These are phyloP conservation scores for Ophiodon elongatus DNA, from an alignment of 2,113 vertebrate species.

Conservation along the genomic window DNA sequence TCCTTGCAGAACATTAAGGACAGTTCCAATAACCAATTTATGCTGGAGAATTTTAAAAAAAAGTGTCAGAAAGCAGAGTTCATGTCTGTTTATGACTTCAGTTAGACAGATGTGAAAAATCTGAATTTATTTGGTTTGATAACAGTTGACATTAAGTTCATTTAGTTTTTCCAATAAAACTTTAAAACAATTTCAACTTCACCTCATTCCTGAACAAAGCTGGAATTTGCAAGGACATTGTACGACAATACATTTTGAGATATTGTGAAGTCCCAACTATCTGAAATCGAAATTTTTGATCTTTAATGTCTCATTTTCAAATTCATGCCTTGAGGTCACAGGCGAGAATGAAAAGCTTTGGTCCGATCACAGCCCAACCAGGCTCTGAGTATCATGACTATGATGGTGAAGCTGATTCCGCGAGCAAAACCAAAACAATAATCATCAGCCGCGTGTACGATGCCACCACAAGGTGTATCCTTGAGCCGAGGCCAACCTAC, in stretches of 20 bases:
- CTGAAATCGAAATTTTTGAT: background rate
- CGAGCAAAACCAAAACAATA: no score
- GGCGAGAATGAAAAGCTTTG: background rate
- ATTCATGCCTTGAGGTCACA: background rate
- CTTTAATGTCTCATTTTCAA: background rate
- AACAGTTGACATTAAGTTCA: background rate
- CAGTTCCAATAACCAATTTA: background rate
- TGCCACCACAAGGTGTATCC: constrained; percentile 37
- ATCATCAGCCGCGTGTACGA: constrained; percentile 54
- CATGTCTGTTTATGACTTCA: background rate
- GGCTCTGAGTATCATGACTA: background rate
- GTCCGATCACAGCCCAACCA: background rate
- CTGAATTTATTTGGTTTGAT: background rate
- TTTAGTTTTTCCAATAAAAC: background rate
- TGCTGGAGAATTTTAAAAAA: background rate
- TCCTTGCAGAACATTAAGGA: background rate
- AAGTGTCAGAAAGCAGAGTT: background rate
- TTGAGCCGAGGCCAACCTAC: no score
- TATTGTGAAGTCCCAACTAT: background rate
- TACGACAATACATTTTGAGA: no score
- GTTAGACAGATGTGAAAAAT: background rate
- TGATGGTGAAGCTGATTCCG: no score
- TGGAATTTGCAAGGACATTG: background rate
- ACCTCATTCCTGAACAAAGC: background rate
- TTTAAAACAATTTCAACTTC: background rate